Base-by-base conservation (phyloP, 2,888 invertebrate species). In the Athalia cordata region DNA sequence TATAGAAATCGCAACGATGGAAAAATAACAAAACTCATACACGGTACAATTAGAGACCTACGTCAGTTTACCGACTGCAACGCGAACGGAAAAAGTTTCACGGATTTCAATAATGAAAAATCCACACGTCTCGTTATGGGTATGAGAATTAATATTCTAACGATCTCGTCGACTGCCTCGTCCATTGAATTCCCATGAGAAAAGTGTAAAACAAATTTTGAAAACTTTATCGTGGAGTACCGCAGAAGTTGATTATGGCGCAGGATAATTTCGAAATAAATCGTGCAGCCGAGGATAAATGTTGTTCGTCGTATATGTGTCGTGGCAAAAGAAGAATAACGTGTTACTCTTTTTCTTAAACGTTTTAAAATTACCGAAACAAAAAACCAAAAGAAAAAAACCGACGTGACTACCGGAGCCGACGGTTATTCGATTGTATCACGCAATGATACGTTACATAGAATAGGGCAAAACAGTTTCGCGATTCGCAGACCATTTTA, bases 231-330 rank as follows among this genome's bases (percentile, higher is more conserved):
- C 49, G 13, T 7, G 13, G 64, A 68, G 68, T 11, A 8, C n/a
- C 57, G 57, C 9, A 47, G 59, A 45, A 57, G 57, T 47, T 72
- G 72, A 72, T 72, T 72, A 52, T 59, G 13, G 45, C 13, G 43
- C 52, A 15, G 59, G 59, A 72, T 59, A 59, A 43, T 29, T 72
- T 72, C 47, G 59, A 47, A 72, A 57, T 72, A 72, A 59, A 72
- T 59, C 45, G 29, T 29, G 57, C 47, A 45, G 45, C 72, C 45
- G 5, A 15, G 59, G 72, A 59, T 72, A 47, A 72, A 59, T 70
- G 45, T 72, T 15, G 47, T 59, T 72, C 57, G 59, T 59, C 47
- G 57, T 72, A 57, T n/a, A 59, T n/a, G n/a, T n/a, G n/a, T 72
- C 57, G 62, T 43, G 15, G 59, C n/a, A 47, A n/a, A 13, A 59